phyloP scores from a whole-genome alignment of 1,140 invertebrate genomes.

The Drosophila parabipectinata region DNA sequence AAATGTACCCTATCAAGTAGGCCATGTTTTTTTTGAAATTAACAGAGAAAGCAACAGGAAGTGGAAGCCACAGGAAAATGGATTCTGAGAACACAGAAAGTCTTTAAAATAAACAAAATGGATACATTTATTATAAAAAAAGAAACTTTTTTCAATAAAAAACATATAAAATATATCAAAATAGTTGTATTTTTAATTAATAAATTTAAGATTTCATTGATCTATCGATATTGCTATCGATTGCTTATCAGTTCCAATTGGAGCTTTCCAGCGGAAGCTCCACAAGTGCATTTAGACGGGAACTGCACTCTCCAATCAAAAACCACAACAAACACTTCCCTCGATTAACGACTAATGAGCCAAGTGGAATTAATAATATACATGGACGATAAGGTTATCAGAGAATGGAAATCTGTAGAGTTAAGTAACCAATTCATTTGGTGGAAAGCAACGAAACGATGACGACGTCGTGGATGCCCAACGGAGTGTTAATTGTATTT shows the following conservation, averaged over 20 bases:
- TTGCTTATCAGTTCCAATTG: conserved; percentile 2
- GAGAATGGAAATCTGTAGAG: not conserved
- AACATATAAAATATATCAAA: too few relatives aligned
- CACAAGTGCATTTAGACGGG: not conserved
- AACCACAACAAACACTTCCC: conserved; percentile 15
- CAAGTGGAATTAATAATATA: not conserved
- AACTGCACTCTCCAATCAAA: conserved; percentile 19
- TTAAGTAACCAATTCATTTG: conserved; percentile 32
- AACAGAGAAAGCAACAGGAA: not conserved
- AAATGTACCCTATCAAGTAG: not conserved
- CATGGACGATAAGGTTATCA: conserved; percentile 32
- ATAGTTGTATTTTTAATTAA: not conserved
- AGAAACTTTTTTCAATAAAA: too few relatives aligned
- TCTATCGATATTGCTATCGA: conserved; percentile 14
- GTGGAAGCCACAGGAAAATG: not conserved
- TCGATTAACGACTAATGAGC: conserved; percentile 1
- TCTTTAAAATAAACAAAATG: not conserved
- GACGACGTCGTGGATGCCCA: conserved; percentile 23
- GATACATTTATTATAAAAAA: too few relatives aligned
- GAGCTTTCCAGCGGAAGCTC: conserved; percentile 4
- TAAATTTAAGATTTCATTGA: not conserved
- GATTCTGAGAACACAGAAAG: too few relatives aligned
- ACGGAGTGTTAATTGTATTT: conserved; percentile 11
- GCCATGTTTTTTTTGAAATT: not conserved
- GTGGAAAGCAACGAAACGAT: conserved; percentile 32